Conservation (phyloP, 30 jellyfish, hydroid and myxozoan genomes). For the Cassiopea xamachana region DNA sequence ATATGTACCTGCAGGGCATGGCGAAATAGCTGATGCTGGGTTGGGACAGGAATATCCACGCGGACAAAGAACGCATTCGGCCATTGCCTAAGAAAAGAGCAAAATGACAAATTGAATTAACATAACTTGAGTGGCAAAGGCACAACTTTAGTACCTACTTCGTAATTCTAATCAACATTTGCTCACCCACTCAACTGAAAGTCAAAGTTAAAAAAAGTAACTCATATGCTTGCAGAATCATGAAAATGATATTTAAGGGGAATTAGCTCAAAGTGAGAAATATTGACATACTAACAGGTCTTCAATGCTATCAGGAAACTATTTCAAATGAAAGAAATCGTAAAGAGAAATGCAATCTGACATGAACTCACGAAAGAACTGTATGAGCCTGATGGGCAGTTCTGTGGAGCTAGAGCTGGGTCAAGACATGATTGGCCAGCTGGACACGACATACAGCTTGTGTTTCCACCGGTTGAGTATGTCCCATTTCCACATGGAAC, state of each 20-base stretch:
- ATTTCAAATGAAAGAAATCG: neutral
- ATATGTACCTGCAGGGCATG: slow-evolving; percentile 68
- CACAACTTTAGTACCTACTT: no score
- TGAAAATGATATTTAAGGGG: no score
- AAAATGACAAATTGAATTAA: neutral
- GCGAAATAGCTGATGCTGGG: slow-evolving; percentile 54
- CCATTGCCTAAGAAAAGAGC: slow-evolving; percentile 52
- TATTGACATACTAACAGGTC: no score
- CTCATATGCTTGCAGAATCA: no score
- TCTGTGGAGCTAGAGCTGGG: slow-evolving; percentile 85
- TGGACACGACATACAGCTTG: slow-evolving; percentile 85
- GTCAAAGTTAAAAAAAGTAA: no score
- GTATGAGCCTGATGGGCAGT: slow-evolving; percentile 88
- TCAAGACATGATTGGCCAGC: slow-evolving; percentile 94
- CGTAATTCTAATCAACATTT: no score
- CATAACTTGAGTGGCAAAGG: neutral
- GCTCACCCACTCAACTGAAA: no score
- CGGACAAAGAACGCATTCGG: slow-evolving; percentile 74
- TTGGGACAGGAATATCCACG: slow-evolving; percentile 80
- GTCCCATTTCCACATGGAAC: slow-evolving; percentile 88
- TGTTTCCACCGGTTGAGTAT: slow-evolving; percentile 87
- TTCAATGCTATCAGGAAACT: neutral
- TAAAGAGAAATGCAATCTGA: neutral
- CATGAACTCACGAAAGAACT: slow-evolving; percentile 69
- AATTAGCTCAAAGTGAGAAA: no score